Conservation (phyloP, 1,140 invertebrate species). For the Eubasilissa regina region DNA sequence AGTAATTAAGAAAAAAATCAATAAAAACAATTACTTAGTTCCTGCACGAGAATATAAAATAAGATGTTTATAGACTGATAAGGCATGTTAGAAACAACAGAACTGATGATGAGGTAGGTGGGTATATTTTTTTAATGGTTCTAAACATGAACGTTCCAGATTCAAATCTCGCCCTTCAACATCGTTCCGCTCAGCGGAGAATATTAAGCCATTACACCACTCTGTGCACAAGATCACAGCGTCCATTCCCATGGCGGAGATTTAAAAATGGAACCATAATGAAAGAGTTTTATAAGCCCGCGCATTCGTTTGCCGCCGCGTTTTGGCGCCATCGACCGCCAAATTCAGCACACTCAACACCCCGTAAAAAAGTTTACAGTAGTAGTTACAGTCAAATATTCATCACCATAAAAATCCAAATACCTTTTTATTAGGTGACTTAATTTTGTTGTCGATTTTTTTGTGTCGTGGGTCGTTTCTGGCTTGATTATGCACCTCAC, state of each 20-base stretch:
- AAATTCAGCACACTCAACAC: not conserved
- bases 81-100: too few relatives aligned
- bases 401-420: not conserved
- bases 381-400: not conserved
- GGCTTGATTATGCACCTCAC: conserved; percentile 36
- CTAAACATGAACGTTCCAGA: not conserved
- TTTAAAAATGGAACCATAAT: conserved; percentile 27
- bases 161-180: conserved; percentile 5
- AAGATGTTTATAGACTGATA: too few relatives aligned
- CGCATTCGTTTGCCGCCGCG: too few relatives aligned
- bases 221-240: conserved; percentile 18
- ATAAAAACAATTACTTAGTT: too few relatives aligned
- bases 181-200: not conserved
- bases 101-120: not conserved
- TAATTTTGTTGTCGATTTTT: not conserved
- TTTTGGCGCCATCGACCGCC: not conserved
- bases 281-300: not conserved
- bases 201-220: conserved; percentile 37
- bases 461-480: not conserved
- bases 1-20: too few relatives aligned
- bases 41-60: too few relatives aligned
- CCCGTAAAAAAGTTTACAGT: not conserved
- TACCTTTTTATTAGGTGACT: not conserved
- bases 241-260: conserved; percentile 30
- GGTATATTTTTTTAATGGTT: not conserved